Conservation (phyloP, 2,888 invertebrate genomes). For the Stenchaetothrips biformis region DNA sequence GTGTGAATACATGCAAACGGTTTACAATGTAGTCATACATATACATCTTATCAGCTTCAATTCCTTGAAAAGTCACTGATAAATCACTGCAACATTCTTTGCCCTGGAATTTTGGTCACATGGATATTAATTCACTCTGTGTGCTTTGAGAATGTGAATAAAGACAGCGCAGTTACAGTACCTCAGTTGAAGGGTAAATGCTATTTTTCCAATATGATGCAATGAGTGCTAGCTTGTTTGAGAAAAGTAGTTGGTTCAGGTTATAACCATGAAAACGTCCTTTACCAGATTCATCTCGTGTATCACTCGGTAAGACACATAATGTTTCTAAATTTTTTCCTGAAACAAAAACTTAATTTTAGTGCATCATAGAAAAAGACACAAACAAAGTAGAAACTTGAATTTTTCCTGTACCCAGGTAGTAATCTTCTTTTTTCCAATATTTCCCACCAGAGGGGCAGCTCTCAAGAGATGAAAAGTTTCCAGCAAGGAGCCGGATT, state of each 20-base stretch:
- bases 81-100: conserved; percentile 51
- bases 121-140: neutral
- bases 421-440: conserved; percentile 56
- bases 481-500: conserved; percentile 45
- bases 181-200: conserved; percentile 46
- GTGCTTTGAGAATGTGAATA: neutral
- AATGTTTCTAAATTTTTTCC: conserved; percentile 52
- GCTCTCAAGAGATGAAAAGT: conserved; percentile 45
- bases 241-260: conserved; percentile 46
- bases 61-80: conserved; percentile 49
- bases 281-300: conserved; percentile 49
- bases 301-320: conserved; percentile 51
- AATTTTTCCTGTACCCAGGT: conserved; percentile 47
- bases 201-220: conserved; percentile 50
- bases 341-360: conserved; percentile 39
- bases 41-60: conserved; percentile 52
- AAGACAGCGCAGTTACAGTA: conserved; percentile 31
- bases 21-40: conserved; percentile 54
- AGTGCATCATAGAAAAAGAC: too few relatives aligned
- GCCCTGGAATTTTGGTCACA: conserved; percentile 37
- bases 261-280: conserved; percentile 53
- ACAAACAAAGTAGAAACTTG: too few relatives aligned
- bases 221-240: conserved; percentile 44
- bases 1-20: conserved; percentile 48
- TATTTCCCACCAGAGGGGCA: conserved; percentile 50